Percentiles rank a stretch among this genome's conserved stretches.
phyloP scores from a whole-genome alignment of 92 coral and sea anemone species.

The Porites divaricata region DNA sequence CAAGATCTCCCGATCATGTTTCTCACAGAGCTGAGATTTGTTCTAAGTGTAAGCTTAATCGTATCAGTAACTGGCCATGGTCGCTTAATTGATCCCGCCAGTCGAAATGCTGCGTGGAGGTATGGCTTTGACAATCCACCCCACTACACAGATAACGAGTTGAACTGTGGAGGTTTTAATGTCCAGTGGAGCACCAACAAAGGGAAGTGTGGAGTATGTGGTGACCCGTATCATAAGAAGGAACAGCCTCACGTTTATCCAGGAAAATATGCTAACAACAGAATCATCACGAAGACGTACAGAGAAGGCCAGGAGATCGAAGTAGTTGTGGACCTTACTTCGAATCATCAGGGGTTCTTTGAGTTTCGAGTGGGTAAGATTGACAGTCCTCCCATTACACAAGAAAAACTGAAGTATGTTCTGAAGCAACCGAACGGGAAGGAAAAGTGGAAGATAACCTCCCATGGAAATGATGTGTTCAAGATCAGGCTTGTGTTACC shows the following conservation, averaged over 20 bases:
- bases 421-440: slow-evolving; percentile 53
- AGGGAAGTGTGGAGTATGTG: slow-evolving; percentile 87
- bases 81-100: slow-evolving; percentile 58
- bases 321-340: slow-evolving; percentile 62
- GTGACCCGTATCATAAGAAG: slow-evolving; percentile 61
- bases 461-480: slow-evolving; percentile 26
- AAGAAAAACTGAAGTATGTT: slow-evolving; percentile 57
- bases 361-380: slow-evolving; percentile 67
- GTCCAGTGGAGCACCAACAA: slow-evolving; percentile 65
- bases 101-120: slow-evolving; percentile 58
- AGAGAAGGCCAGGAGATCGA: slow-evolving; percentile 64
- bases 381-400: slow-evolving; percentile 64
- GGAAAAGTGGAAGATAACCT: slow-evolving; percentile 34
- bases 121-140: slow-evolving; percentile 25
- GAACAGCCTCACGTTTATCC: slow-evolving; percentile 53
- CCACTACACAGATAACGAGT: slow-evolving; percentile 66
- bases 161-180: slow-evolving; percentile 72
- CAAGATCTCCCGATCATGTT: background rate
- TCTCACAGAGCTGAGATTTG: background rate
- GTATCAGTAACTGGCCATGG: slow-evolving; percentile 61
- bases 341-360: slow-evolving; percentile 75
- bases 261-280: slow-evolving; percentile 58
- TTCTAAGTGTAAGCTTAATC: background rate
- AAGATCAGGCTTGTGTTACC: slow-evolving; percentile 65
- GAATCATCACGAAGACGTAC: slow-evolving; percentile 63